These are phyloP conservation scores for Himalopsyche phryganea DNA, from an alignment of 1,140 invertebrate genomes.

Conservation along the genomic window DNA sequence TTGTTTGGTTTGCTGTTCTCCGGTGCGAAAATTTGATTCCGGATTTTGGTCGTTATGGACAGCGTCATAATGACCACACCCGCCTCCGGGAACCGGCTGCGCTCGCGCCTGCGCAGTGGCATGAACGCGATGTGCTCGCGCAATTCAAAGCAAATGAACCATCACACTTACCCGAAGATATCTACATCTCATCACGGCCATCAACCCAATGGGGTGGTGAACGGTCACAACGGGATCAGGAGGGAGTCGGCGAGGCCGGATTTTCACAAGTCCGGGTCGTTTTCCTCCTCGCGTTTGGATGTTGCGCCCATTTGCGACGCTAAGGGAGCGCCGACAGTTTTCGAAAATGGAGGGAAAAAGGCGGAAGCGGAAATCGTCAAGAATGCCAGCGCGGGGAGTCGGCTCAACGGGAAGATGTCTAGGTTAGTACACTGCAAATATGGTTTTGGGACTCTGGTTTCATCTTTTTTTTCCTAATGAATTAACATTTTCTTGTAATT, in stretches of 20 bases:
- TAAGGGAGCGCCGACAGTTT: conserved; percentile 3
- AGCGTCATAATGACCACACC: conserved; percentile 45
- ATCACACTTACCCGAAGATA: conserved; percentile 46
- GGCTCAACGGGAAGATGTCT: background rate
- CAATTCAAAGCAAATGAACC: conserved; percentile 35
- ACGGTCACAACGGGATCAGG: background rate
- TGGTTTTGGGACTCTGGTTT: no score
- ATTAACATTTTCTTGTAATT: no score
- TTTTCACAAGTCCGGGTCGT: conserved; percentile 18
- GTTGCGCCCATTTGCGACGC: conserved; percentile 40
- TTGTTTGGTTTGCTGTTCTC: no score
- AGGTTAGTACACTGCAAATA: no score
- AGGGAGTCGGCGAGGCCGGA: conserved; percentile 1
- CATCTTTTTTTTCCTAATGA: no score
- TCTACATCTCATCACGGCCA: conserved; percentile 29
- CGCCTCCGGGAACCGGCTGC: conserved; percentile 43
- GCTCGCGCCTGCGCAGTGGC: conserved; percentile 48
- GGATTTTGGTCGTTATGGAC: conserved; percentile 43
- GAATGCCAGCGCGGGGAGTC: background rate
- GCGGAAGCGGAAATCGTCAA: background rate
- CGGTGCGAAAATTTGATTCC: no score
- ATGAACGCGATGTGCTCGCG: conserved; percentile 46
- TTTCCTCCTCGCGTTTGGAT: conserved; percentile 11
- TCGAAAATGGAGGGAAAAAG: background rate
- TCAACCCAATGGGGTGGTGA: background rate